These are phyloP conservation scores for Coregonus suidteri DNA, from an alignment of 2,797 vertebrate species.

Conservation along the genomic window DNA sequence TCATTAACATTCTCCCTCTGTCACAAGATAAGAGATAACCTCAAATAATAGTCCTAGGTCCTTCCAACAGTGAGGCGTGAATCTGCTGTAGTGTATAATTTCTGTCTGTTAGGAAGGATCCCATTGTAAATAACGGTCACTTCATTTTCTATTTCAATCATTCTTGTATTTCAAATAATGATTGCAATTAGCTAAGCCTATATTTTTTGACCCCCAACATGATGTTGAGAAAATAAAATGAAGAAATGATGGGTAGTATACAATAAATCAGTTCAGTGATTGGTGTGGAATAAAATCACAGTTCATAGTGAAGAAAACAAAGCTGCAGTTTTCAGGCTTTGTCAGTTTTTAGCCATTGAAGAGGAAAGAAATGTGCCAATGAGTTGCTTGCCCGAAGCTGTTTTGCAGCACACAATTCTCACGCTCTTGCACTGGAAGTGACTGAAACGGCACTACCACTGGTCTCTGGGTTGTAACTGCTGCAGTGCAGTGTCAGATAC, in stretches of 20 bases:
- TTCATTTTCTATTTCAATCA: too few species aligned
- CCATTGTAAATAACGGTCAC: too few species aligned
- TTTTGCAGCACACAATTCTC: slow-evolving; percentile 56
- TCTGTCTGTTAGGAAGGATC: too few species aligned
- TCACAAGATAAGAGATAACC: background rate
- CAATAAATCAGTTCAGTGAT: background rate
- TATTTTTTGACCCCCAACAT: too few species aligned
- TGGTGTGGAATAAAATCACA: background rate
- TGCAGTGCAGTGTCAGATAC: slow-evolving; percentile 32
- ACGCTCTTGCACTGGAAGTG: slow-evolving; percentile 59
- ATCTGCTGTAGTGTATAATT: background rate
- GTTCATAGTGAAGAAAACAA: slow-evolving; percentile 15
- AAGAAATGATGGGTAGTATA: too few species aligned
- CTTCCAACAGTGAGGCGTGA: background rate
- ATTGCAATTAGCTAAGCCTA: too few species aligned
- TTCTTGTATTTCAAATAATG: too few species aligned
- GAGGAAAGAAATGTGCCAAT: slow-evolving; percentile 54
- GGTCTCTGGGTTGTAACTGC: slow-evolving; percentile 37
- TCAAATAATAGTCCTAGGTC: background rate
- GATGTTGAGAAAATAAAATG: too few species aligned
- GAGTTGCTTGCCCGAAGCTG: slow-evolving; percentile 70
- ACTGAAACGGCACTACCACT: slow-evolving; percentile 57
- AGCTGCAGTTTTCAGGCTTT: slow-evolving; percentile 30
- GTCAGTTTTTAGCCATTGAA: slow-evolving; percentile 45
- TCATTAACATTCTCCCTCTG: background rate